Percentiles rank a stretch among this genome's conserved stretches.
Conservation (phyloP, 2,888 invertebrate species). For the Acrobasis repandana region DNA sequence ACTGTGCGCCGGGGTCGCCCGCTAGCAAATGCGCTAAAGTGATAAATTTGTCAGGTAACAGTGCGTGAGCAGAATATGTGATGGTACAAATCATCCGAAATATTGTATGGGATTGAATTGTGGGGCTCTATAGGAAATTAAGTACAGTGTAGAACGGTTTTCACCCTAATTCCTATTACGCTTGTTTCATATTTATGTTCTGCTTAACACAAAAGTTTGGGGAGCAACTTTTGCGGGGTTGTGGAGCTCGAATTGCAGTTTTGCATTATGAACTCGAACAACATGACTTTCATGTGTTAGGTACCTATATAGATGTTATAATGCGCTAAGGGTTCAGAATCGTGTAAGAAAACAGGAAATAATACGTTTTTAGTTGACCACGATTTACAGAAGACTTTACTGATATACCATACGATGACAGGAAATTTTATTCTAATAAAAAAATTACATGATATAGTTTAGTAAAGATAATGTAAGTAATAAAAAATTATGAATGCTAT, state of each 20-base stretch:
- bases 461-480: too few species aligned
- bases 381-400: too few species aligned
- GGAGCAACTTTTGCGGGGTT: slow-evolving; percentile 6
- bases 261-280: not conserved
- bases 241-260: not conserved
- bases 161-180: slow-evolving; percentile 4
- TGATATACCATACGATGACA: too few species aligned
- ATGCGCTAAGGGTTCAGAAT: too few species aligned
- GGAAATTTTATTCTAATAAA: too few species aligned
- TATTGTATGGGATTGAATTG: slow-evolving; percentile 71
- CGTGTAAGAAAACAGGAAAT: too few species aligned
- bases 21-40: slow-evolving; percentile 59
- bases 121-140: slow-evolving; percentile 58
- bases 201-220: slow-evolving; percentile 10
- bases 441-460: too few species aligned
- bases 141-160: slow-evolving; percentile 27
- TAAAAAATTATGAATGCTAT: too few species aligned
- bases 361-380: too few species aligned
- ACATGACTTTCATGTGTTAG: not conserved
- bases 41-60: slow-evolving; percentile 77
- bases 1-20: slow-evolving; percentile 25
- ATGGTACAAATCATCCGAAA: slow-evolving; percentile 66
- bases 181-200: slow-evolving; percentile 15
- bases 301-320: too few species aligned
- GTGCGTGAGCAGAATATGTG: slow-evolving; percentile 69